Evolutionary conservation across 92 coral and sea anemone genomes (phyloP), one percentile per base, ranked within the genome.

Genomic region (Zoanthus sociatus): DNA sequence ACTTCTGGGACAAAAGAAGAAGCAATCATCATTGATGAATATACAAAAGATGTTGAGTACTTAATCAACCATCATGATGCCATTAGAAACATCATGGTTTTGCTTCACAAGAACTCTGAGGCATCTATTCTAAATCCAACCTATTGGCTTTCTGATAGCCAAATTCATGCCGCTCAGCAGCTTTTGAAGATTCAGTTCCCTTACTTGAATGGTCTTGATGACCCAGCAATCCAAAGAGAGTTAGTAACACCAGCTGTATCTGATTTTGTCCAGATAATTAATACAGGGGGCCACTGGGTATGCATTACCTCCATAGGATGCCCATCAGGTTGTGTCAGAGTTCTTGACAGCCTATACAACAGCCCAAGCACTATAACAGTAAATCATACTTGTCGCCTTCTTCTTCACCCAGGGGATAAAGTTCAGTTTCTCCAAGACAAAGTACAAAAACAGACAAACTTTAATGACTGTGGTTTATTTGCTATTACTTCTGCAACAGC

Each of bases 321-420:
- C 47, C 70, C 67, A 84, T 9, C 45, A 12, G 89, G 89, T 44
- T 50, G 54, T 71, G 79, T 89, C 66, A 89, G 32, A 67, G 89
- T 89, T 50, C 37, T 84, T 42, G 89, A 84, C 66, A 89, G 89
- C 53, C 84, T 84, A n/a, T 71, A 81, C 50, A 68, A 47, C 81
- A 50, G 58, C n/a, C 76, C 88, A 20, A 84, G 87, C 14, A 63
- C 45, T 12, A 78, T 45, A 14, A 88, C 85, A 7, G 61, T 89
- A 32, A 82, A 83, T 3, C 88, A 83, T 51, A 76, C 85, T 14
- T 89, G 84, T 55, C 5, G 85, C 16, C 18, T 83, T 79, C 46
- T 77, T n/a, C 30, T 47, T 18, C 42, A 84, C 61, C n/a, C 13
- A 13, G 88, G 87, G 3, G 55, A 53, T 44, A n/a, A 71, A 15